Evolutionary conservation across 1,140 invertebrate species (phyloP).

Genomic region (Delia radicum): DNA sequence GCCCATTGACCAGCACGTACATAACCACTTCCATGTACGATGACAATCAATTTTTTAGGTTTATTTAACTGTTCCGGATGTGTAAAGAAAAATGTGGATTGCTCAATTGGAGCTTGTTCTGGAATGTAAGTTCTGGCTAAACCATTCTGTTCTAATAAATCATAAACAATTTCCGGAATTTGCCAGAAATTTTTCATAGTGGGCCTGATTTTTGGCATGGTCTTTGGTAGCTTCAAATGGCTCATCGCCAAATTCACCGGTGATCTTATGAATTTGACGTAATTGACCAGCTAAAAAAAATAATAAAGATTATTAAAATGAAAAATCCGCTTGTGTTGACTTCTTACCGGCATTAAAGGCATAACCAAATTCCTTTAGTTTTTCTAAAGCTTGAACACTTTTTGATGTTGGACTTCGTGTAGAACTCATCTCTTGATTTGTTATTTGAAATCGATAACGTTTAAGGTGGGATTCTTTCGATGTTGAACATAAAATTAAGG

Average conservation of each 20-base stretch:
- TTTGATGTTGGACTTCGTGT: background rate
- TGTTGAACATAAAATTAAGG: background rate
- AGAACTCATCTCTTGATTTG: conserved; percentile 16
- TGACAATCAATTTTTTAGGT: conserved; percentile 65
- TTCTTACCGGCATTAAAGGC: conserved; percentile 42
- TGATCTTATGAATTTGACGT: conserved; percentile 59
- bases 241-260: conserved; percentile 58
- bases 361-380: conserved; percentile 42
- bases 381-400: conserved; percentile 33
- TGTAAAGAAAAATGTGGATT: conserved; percentile 65
- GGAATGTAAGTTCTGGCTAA: conserved; percentile 63
- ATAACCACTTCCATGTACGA: conserved; percentile 77
- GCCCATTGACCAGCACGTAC: conserved; percentile 83
- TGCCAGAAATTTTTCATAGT: conserved; percentile 63
- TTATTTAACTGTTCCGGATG: conserved; percentile 63
- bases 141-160: conserved; percentile 63
- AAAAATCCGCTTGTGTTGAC: background rate
- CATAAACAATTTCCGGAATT: conserved; percentile 69
- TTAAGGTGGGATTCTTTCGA: no score
- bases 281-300: conserved; percentile 60
- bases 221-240: conserved; percentile 63
- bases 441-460: no score
- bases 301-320: background rate
- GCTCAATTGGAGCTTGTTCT: conserved; percentile 56
- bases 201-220: conserved; percentile 65